Percentiles rank a stretch among this genome's conserved stretches.
These are phyloP conservation scores for Nasonovia ribisnigri DNA, from an alignment of 2,888 invertebrate genomes.

Conservation along the genomic window DNA sequence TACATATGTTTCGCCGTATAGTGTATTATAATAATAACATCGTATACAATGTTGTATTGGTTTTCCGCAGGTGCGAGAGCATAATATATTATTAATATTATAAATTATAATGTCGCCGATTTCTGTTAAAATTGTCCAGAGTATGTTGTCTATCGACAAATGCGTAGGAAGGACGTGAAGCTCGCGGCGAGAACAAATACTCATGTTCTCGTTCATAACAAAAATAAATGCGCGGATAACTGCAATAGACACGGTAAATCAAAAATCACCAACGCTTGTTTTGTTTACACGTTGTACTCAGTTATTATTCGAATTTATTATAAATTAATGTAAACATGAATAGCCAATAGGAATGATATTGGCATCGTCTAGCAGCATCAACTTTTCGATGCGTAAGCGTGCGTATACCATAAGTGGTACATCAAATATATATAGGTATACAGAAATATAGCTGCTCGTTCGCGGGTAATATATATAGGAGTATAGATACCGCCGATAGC, in stretches of 20 bases:
- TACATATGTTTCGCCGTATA: background rate
- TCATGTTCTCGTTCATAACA: background rate
- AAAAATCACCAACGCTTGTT: background rate
- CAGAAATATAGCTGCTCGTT: background rate
- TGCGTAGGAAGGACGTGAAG: background rate
- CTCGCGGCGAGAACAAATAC: background rate
- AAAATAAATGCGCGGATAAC: background rate
- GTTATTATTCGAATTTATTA: background rate
- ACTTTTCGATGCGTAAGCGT: background rate
- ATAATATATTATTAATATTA: background rate
- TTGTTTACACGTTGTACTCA: background rate
- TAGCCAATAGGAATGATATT: background rate
- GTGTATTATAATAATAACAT: background rate
- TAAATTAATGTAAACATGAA: background rate
- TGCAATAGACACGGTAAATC: background rate
- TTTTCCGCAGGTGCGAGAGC: background rate
- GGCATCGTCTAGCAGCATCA: background rate
- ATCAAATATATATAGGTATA: background rate
- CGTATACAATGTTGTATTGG: background rate
- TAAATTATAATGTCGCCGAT: constrained; percentile 13
- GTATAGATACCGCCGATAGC: no score
- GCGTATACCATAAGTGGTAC: background rate
- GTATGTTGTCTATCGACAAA: background rate
- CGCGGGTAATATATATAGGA: background rate
- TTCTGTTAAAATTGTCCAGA: background rate